Percentiles rank a stretch among this genome's conserved stretches.
Conservation (phyloP, 1,140 invertebrate genomes). For the Hylaeus anthracinus region DNA sequence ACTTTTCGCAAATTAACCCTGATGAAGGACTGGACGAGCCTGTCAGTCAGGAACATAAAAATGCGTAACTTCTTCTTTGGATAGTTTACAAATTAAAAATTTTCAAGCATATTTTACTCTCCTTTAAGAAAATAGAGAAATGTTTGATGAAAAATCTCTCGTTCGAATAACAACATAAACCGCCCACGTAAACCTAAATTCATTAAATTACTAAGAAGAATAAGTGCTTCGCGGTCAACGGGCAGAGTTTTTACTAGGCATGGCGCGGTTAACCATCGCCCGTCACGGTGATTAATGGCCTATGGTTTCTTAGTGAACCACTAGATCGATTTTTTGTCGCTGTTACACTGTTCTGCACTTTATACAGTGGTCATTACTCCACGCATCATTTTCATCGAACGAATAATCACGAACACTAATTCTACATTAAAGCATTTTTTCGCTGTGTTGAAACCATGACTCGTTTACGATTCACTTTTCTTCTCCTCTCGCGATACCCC, state of each 20-base stretch:
- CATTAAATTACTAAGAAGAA: not conserved
- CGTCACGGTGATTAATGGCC: constrained; percentile 52
- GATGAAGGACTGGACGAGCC: not conserved
- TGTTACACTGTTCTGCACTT: constrained; percentile 60
- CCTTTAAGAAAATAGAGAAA: no score
- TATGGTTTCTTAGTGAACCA: constrained; percentile 40
- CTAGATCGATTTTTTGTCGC: constrained; percentile 51
- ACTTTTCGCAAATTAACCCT: not conserved
- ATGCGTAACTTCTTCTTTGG: no score
- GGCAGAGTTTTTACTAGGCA: constrained; percentile 48
- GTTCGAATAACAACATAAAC: no score
- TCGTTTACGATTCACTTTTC: not conserved
- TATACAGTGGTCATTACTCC: constrained; percentile 53
- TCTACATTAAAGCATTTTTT: constrained; percentile 6
- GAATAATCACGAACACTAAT: constrained; percentile 28
- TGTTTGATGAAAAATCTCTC: no score
- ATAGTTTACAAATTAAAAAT: no score
- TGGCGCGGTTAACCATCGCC: constrained; percentile 50
- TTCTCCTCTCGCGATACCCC: no score
- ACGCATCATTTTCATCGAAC: constrained; percentile 25
- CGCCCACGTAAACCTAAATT: not conserved
- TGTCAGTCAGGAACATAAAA: no score
- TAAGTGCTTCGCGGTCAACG: constrained; percentile 12
- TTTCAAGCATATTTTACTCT: no score
- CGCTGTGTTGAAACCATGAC: not conserved